A percentile compares a stretch with the other conserved stretches of the same genome.
phyloP scores from a whole-genome alignment of 2,797 vertebrate genomes.

The Geotrypetes seraphini region DNA sequence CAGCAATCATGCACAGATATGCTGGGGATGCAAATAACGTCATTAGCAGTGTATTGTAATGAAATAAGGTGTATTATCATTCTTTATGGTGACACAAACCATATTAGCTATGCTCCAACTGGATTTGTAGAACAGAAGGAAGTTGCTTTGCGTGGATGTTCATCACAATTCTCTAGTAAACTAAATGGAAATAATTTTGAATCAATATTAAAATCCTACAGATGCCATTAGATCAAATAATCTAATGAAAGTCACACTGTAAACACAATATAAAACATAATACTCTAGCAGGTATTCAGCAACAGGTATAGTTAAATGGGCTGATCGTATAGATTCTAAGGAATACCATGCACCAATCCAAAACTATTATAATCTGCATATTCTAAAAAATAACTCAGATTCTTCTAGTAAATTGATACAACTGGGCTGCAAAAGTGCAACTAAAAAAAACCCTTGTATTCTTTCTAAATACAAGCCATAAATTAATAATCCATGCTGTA shows the following conservation, averaged over 20 bases:
- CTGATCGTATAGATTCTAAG: constrained; percentile 10
- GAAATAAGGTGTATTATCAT: constrained; percentile 75
- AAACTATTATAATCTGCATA: constrained; percentile 3
- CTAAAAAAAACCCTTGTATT: no score
- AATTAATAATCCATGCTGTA: no score
- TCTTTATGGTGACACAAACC: constrained; percentile 72
- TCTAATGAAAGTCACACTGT: constrained; percentile 21
- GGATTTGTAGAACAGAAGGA: constrained; percentile 54
- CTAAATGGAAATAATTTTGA: constrained; percentile 48
- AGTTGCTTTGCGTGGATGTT: constrained; percentile 55
- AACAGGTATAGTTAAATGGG: constrained; percentile 31
- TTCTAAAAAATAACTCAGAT: no score
- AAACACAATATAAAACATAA: constrained; percentile 17
- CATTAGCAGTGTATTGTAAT: constrained; percentile 83
- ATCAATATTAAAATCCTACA: constrained; percentile 34
- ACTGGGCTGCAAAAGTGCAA: no score
- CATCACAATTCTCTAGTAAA: constrained; percentile 53
- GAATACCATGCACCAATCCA: constrained; percentile 3
- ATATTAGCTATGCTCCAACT: constrained; percentile 68
- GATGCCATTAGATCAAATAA: constrained; percentile 32
- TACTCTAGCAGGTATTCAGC: constrained; percentile 18
- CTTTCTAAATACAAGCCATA: no score
- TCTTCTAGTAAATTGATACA: no score
- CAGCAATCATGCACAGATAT: constrained; percentile 84
- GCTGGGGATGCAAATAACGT: constrained; percentile 89